A percentile compares a stretch with the other conserved stretches of the same genome.
Conservation (phyloP, 2,888 invertebrate species). For the Heliconius ismenius region DNA sequence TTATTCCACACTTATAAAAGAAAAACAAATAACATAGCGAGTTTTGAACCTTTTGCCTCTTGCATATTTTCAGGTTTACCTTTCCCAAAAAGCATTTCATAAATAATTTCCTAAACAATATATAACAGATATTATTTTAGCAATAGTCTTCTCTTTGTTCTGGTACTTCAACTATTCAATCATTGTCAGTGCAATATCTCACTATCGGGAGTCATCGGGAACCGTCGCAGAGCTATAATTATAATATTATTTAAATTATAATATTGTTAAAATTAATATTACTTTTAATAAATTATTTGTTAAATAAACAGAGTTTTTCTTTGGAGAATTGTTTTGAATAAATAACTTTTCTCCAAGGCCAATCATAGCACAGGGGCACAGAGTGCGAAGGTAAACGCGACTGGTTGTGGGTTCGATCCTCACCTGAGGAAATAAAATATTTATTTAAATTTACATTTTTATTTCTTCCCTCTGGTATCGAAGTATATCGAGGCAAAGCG, state of each 20-base stretch:
- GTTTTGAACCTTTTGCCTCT: no score
- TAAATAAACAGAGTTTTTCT: not conserved
- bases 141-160: constrained; percentile 57
- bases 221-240: constrained; percentile 43
- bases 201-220: constrained; percentile 47
- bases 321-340: not conserved
- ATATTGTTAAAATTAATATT: constrained; percentile 14
- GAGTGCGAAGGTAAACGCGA: no score
- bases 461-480: no score
- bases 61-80: no score
- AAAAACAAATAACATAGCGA: no score
- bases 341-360: not conserved
- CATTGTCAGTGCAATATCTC: constrained; percentile 54
- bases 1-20: no score
- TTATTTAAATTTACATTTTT: no score
- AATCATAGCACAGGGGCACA: no score
- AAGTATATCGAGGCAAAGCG: no score
- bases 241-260: constrained; percentile 16
- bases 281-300: not conserved
- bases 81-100: not conserved
- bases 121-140: constrained; percentile 63
- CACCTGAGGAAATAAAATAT: no score
- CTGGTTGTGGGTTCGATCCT: no score
- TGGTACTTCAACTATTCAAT: constrained; percentile 75
- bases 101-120: constrained; percentile 38